Evolutionary conservation across 2,113 vertebrate genomes (phyloP), one percentile per base, ranked within the genome.

Genomic region (Stigmatopora nigra): DNA sequence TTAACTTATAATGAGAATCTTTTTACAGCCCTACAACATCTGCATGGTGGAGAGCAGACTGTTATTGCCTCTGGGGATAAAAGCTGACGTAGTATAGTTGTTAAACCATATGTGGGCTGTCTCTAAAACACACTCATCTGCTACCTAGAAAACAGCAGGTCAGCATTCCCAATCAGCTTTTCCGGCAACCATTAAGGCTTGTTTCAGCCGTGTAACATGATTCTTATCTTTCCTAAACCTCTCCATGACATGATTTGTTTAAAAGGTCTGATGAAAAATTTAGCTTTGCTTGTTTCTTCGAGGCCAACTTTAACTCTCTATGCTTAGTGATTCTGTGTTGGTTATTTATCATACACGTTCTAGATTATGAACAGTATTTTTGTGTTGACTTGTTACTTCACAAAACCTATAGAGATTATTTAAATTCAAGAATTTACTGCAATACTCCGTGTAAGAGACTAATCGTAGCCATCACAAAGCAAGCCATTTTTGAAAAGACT

Each of bases 41-140:
- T 87, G 84, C 66, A 80, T 47, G 56, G 51, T 51, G 20, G 45
- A 35, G n/a, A 73, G 61, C 67, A 72, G 62, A 59, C 58, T 61
- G 35, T 52, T 67, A 60, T 56, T 25, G 36, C 68, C 55, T 17
- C 60, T 17, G 51, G 35, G 68, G 71, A 77, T 69, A 67, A 71
- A 69, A 71, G 66, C 76, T 87, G 81, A 85, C 75, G 80, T 77
- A 84, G 82, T 83, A 75, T 41, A 55, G 63, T 67, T 62, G 71
- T 71, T 63, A 70, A 69, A 86, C 72, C 79, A 86, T 88, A 83
- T 88, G 83, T 80, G 76, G 61, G 48, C 56, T 70, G 73, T 63
- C 72, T 46, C 65, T 67, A 77, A 79, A 74, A 55, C 56, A 45
- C 63, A 67, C 38, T 65, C 59, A 53, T 52, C 69, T 73, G 46